Evolutionary conservation across 2,888 invertebrate genomes (phyloP).

Genomic region (Automeris io): DNA sequence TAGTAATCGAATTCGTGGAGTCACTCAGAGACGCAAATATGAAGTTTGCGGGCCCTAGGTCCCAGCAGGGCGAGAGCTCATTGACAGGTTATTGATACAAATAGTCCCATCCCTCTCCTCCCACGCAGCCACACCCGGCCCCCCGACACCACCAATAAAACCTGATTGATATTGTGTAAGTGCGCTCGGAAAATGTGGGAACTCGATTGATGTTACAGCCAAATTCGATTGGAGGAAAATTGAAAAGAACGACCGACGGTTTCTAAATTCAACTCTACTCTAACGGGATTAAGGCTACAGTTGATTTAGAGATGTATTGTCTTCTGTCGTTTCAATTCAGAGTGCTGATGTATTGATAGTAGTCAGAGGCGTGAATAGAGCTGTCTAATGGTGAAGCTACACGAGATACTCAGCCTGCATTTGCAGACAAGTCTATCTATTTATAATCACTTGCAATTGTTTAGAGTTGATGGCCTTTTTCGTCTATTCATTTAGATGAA

Average conservation of each 20-base stretch:
- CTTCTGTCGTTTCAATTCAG: slow-evolving; percentile 35
- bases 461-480: too few species aligned
- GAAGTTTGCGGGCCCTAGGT: slow-evolving; percentile 55
- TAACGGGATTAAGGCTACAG: slow-evolving; percentile 29
- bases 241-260: slow-evolving; percentile 55
- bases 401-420: slow-evolving; percentile 29
- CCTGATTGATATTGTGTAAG: slow-evolving; percentile 78
- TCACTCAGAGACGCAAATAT: slow-evolving; percentile 49
- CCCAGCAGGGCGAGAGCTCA: slow-evolving; percentile 64
- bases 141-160: slow-evolving; percentile 76
- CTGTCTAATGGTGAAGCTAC: slow-evolving; percentile 50
- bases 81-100: slow-evolving; percentile 79
- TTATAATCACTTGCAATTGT: slow-evolving; percentile 3
- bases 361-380: slow-evolving; percentile 69
- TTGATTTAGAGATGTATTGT: slow-evolving; percentile 14
- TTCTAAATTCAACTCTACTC: slow-evolving; percentile 34
- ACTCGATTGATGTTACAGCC: slow-evolving; percentile 75
- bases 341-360: slow-evolving; percentile 50
- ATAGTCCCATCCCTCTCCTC: slow-evolving; percentile 56
- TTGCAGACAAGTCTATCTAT: slow-evolving; percentile 6
- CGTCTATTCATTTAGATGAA: too few species aligned
- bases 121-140: slow-evolving; percentile 34
- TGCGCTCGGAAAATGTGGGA: slow-evolving; percentile 76
- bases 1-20: slow-evolving; percentile 70
- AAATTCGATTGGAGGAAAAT: slow-evolving; percentile 76